phyloP scores from a whole-genome alignment of 1,140 invertebrate genomes.

The Idris sp. region DNA sequence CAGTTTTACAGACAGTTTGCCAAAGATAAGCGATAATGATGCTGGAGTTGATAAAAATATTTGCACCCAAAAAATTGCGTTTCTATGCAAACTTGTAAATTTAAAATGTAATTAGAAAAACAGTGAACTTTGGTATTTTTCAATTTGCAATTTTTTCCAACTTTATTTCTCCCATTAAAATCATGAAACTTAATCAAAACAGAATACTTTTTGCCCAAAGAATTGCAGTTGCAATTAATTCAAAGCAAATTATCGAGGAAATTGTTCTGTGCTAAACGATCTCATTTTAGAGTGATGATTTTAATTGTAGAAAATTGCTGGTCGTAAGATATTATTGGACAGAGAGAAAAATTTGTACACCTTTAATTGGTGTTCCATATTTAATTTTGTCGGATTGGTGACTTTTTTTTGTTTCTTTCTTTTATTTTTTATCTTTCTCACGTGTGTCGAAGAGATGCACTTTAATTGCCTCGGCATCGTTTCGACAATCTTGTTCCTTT shows the following conservation, averaged over 20 bases:
- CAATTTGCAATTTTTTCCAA: too few relatives aligned
- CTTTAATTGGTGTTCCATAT: slow-evolving; percentile 36
- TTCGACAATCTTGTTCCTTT: slow-evolving; percentile 51
- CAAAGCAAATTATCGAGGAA: slow-evolving; percentile 20
- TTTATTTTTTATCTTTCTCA: not conserved
- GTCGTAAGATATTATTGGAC: slow-evolving; percentile 40
- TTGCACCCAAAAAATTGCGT: too few relatives aligned
- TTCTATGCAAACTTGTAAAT: too few relatives aligned
- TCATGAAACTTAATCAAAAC: too few relatives aligned
- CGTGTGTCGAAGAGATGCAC: slow-evolving; percentile 18
- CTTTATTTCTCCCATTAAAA: too few relatives aligned
- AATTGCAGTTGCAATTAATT: slow-evolving; percentile 40
- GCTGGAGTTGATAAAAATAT: too few relatives aligned
- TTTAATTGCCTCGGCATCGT: slow-evolving; percentile 51
- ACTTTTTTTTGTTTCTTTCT: slow-evolving; percentile 1
- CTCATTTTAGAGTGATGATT: slow-evolving; percentile 41
- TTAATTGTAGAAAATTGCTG: slow-evolving; percentile 43
- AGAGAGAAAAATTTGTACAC: slow-evolving; percentile 37
- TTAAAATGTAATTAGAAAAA: too few relatives aligned
- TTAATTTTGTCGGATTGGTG: not conserved
- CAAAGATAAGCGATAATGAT: too few relatives aligned
- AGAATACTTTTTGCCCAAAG: too few relatives aligned
- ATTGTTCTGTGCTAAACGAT: slow-evolving; percentile 36
- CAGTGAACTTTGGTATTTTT: too few relatives aligned
- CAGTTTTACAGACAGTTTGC: too few relatives aligned